These are phyloP conservation scores for Griposia aprilina DNA, from an alignment of 2,888 invertebrate species.

Conservation along the genomic window DNA sequence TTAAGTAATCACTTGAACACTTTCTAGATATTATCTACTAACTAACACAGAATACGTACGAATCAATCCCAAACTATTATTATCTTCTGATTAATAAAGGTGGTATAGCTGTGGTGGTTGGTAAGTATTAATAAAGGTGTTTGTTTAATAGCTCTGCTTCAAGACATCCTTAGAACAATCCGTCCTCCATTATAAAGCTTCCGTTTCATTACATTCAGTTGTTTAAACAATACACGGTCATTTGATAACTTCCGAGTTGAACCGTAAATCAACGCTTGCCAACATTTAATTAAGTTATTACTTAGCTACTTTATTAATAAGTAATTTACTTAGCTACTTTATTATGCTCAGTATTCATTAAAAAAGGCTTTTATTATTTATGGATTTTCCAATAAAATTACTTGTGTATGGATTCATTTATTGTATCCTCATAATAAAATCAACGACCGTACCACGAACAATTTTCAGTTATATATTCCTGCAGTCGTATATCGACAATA, in stretches of 20 bases:
- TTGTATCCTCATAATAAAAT: slow-evolving; percentile 32
- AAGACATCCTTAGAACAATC: slow-evolving; percentile 23
- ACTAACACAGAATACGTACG: too few relatives aligned
- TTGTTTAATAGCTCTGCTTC: slow-evolving; percentile 5
- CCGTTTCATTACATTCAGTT: slow-evolving; percentile 26
- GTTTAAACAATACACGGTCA: slow-evolving; percentile 55
- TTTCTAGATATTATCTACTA: neutral
- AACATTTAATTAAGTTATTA: neutral
- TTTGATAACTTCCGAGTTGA: slow-evolving; percentile 45
- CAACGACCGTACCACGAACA: neutral
- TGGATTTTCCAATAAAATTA: slow-evolving; percentile 10
- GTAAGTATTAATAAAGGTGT: neutral
- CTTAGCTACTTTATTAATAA: neutral
- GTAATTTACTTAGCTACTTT: neutral
- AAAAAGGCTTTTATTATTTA: slow-evolving; percentile 22
- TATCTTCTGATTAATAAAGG: neutral
- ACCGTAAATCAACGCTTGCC: slow-evolving; percentile 2
- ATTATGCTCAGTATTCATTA: slow-evolving; percentile 19
- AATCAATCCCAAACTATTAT: neutral
- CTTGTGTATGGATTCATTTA: slow-evolving; percentile 1
- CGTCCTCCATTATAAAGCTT: slow-evolving; percentile 14
- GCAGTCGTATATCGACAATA: slow-evolving; percentile 29
- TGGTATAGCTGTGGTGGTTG: neutral
- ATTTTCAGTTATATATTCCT: slow-evolving; percentile 36
- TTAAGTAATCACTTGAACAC: neutral